A percentile compares a stretch with the other conserved stretches of the same genome.
These are phyloP conservation scores for Hartigia nigra DNA, from an alignment of 2,888 invertebrate species.

Conservation along the genomic window DNA sequence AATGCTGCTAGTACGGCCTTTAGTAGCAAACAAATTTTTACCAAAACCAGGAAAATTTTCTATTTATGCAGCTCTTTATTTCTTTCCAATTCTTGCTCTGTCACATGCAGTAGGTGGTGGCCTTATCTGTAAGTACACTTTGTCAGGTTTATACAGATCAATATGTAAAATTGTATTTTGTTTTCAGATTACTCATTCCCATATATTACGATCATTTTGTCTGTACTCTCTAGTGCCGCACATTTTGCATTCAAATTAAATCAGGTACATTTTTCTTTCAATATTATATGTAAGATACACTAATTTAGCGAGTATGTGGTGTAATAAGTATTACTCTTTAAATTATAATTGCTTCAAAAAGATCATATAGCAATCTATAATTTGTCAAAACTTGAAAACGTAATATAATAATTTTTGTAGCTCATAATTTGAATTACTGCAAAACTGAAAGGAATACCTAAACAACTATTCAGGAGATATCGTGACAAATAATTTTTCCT, in stretches of 20 bases:
- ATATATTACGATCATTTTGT: conserved; percentile 89
- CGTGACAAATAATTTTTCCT: background rate
- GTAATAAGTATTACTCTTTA: background rate
- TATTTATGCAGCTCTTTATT: conserved; percentile 94
- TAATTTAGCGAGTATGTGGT: background rate
- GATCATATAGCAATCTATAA: background rate
- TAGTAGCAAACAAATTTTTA: conserved; percentile 76
- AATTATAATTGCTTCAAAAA: background rate
- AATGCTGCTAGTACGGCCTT: conserved; percentile 83
- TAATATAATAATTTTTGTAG: background rate
- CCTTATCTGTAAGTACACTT: conserved; percentile 80
- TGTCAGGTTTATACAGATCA: background rate
- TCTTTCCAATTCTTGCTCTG: conserved; percentile 88
- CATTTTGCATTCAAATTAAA: conserved; percentile 90
- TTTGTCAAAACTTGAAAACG: background rate
- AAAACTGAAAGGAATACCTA: background rate
- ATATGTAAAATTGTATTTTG: conserved; percentile 26
- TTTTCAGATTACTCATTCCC: conserved; percentile 94
- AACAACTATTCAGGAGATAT: background rate
- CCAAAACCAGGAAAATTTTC: conserved; percentile 80
- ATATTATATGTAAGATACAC: background rate
- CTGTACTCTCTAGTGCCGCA: conserved; percentile 91
- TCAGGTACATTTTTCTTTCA: conserved; percentile 69
- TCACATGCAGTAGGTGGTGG: conserved; percentile 92
- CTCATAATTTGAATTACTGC: background rate